phyloP scores from a whole-genome alignment of 2,797 vertebrate genomes.

The Heliangelus exortis region DNA sequence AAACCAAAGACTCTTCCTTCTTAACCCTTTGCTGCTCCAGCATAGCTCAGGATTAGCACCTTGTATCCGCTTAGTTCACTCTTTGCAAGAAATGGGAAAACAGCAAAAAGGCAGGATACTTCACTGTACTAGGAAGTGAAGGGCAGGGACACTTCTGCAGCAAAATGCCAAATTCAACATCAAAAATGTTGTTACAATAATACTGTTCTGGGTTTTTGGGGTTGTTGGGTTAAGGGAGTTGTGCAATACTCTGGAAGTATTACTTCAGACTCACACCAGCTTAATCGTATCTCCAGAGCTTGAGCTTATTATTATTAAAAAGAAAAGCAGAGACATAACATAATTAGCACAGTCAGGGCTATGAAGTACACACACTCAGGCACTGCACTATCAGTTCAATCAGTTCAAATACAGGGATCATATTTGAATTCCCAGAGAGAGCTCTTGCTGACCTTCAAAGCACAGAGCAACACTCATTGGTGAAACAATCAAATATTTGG shows the following conservation, averaged over 20 bases:
- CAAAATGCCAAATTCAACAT: not conserved
- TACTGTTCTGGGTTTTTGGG: not conserved
- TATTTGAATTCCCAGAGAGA: not conserved
- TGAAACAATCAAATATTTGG: not conserved
- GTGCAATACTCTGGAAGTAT: not conserved
- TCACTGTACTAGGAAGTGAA: not conserved
- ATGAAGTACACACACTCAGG: rapidly evolving
- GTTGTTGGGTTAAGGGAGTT: not conserved
- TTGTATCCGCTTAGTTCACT: not conserved
- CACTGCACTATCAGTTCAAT: not conserved
- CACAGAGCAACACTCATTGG: rapidly evolving
- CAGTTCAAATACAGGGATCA: not conserved
- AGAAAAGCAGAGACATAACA: not conserved
- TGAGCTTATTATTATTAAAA: not conserved
- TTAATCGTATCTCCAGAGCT: not conserved
- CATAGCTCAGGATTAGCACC: not conserved
- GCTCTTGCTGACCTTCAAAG: not conserved
- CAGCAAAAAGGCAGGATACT: not conserved
- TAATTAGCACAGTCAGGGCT: not conserved
- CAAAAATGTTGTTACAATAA: not conserved
- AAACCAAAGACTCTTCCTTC: not conserved
- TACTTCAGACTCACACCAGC: not conserved
- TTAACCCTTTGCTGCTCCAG: not conserved
- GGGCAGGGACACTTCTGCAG: not conserved
- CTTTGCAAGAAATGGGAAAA: not conserved